Base-by-base conservation (phyloP, 2,888 invertebrate genomes). In the Lamproptera curius region DNA sequence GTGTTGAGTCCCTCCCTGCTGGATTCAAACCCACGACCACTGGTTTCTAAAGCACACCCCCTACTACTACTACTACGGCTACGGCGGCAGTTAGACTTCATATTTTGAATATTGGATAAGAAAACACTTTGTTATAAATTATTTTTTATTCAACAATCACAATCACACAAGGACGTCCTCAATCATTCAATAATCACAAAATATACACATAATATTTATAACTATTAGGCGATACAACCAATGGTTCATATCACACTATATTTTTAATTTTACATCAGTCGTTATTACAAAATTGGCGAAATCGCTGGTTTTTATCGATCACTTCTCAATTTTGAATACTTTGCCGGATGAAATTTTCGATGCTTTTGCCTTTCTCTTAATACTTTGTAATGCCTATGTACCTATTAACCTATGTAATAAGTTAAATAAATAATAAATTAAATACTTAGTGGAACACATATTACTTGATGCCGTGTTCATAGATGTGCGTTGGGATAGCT, bases 141-240 rank as follows among this genome's bases (percentile, higher is more conserved):
- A 62, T 62, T 67, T 71, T 80, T 80, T 79, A 79, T 73, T 82
- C 76, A 73, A 79, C 77, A 77, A 76, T 75, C 80, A 81, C 86
- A 86, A 72, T 58, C 86, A 86, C 69, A 74, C 87, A 84, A 86
- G 87, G 87, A 87, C 87, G 87, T 87, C 87, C 87, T 79, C 85
- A 87, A 68, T 67, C 85, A 86, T 63, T 63, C 85, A 10, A 67
- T 54, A 49, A 68, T 71, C 79, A 73, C 80, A 79, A 79, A 78
- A 60, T 64, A 61, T 81, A 78, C 77, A 83, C 77, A 78, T 70
- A 67, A 58, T 62, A 59, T 63, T 56, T 51, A 76, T 72, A 70
- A 76, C 81, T 84, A 82, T 67, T 65, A 61, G 63, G 78, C 80
- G 82, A 86, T 77, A 83, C 67, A 81, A 79, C 76, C 63, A 66